phyloP scores from a whole-genome alignment of 2,797 vertebrate genomes.

The Tinamus major region DNA sequence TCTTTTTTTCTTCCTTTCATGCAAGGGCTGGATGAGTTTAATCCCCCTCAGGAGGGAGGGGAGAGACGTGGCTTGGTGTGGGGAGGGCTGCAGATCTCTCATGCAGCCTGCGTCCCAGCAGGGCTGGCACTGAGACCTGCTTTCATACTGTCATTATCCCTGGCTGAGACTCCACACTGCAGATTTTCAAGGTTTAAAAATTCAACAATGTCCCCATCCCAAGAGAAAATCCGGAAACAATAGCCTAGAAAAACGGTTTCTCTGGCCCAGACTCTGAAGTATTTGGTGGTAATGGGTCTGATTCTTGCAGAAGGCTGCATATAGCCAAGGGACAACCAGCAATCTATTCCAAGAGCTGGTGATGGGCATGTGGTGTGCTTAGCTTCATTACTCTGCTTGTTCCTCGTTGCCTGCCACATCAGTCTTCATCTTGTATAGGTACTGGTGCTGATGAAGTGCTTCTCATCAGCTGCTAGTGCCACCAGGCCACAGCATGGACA shows the following conservation, averaged over 20 bases:
- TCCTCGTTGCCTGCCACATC: neutral
- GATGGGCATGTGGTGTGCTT: neutral
- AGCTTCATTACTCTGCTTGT: neutral
- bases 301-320: neutral
- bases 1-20: neutral
- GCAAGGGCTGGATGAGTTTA: constrained; percentile 24
- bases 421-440: neutral
- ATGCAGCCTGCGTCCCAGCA: neutral
- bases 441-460: neutral
- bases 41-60: neutral
- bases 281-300: neutral
- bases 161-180: neutral
- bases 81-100: neutral
- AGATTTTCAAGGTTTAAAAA: neutral
- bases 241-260: neutral
- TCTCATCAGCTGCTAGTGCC: neutral
- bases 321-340: neutral
- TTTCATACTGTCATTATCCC: neutral
- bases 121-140: neutral
- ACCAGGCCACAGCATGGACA: neutral
- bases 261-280: neutral
- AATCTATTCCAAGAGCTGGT: neutral
- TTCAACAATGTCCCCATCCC: neutral
- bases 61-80: neutral
- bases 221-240: neutral